Base-by-base conservation (phyloP, 2,888 invertebrate species). In the Napeogenes sylphis region DNA sequence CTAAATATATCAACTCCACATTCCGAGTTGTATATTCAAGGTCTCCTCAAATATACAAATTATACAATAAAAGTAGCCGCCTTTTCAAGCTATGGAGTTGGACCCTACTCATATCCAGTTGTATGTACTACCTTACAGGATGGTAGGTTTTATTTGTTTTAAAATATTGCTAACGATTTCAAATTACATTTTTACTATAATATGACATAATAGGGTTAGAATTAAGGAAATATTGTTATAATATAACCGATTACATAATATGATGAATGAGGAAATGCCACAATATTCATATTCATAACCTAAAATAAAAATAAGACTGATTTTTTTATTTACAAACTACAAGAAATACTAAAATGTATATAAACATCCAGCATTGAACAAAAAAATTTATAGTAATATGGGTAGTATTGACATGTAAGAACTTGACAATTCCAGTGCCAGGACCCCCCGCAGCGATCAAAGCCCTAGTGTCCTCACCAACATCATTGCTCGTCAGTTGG, bases 51-150 rank as follows among this genome's bases (percentile, higher is more conserved):
- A 75, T 96, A 94, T 75, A 95, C 96, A 2, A 97, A 97, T 87
- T 97, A 97, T 80, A 96, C 96, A 6, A 91, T 97, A 56, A 93
- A 95, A 79, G 95, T 97, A 0, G 87, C 96, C 71, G 97, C 96
- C 0, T 96, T 94, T 77, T 97, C 97, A 0, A 93, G 94, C 62
- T 95, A 94, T 45, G 97, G 97, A 0, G 93, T 96, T 71, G 97
- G 97, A 10, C 93, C 95, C 5, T 92, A 95, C 67, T 96, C 96
- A 62, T 90, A 92, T 59, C 93, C 96, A 13, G 92, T 96, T 66
- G 93, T 93, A 75, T 96, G 97, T 79, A 92, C 93, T 56, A 97
- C 97, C 0, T 93, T 95, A 72, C 96, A 97, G 85, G 97, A 97
- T 85, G 93, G 96, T 96, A 86, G 91, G 76, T 69, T 33, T 30